Evolutionary conservation across 1,140 invertebrate genomes (phyloP).

Genomic region (Drosophila guanche): DNA sequence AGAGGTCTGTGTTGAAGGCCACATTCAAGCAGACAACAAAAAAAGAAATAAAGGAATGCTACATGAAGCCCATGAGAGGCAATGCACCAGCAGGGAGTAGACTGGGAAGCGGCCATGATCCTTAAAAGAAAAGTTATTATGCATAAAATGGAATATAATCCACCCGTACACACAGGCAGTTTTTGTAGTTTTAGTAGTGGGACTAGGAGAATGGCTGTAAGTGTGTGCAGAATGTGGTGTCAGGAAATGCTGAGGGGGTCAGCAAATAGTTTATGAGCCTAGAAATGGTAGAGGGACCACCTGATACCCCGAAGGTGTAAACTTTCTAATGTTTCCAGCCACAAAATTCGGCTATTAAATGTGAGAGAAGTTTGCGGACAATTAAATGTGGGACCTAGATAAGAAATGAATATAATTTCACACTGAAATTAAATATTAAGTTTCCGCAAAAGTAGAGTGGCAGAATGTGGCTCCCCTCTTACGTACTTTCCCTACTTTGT

Average conservation of each 20-base stretch:
- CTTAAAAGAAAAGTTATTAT: constrained; percentile 49
- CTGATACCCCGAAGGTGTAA: constrained; percentile 7
- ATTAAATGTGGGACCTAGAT: too few species aligned
- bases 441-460: too few species aligned
- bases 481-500: too few species aligned
- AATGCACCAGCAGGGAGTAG: background rate
- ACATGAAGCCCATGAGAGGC: background rate
- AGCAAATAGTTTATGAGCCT: constrained; percentile 33
- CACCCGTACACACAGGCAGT: constrained; percentile 24
- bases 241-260: constrained; percentile 1
- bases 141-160: constrained; percentile 47
- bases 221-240: background rate
- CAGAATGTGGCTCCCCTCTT: too few species aligned
- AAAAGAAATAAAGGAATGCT: constrained; percentile 38
- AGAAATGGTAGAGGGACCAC: background rate
- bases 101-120: constrained; percentile 8
- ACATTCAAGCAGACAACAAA: constrained; percentile 28
- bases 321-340: background rate
- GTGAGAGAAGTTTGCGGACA: background rate
- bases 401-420: too few species aligned
- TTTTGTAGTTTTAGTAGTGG: constrained; percentile 7
- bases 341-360: constrained; percentile 12
- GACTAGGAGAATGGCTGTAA: too few species aligned
- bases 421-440: too few species aligned
- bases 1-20: constrained; percentile 10